These are phyloP conservation scores for Hemichromis elongatus DNA, from an alignment of 2,113 vertebrate species.

Conservation along the genomic window DNA sequence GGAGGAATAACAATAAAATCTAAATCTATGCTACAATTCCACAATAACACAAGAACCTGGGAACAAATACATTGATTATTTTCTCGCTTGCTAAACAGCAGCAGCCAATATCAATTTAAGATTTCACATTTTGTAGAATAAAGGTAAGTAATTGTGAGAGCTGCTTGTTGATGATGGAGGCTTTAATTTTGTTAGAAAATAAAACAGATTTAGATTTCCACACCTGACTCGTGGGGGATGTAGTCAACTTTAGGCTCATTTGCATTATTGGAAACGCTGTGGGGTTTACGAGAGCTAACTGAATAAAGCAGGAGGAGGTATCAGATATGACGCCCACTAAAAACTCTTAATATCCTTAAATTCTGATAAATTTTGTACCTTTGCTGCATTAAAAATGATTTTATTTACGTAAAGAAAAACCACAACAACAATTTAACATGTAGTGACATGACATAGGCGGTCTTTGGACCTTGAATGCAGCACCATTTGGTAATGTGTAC, in stretches of 20 bases:
- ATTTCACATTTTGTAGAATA: not conserved
- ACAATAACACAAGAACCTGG: not conserved
- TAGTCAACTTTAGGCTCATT: not conserved
- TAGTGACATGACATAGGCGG: not conserved
- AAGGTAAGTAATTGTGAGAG: not conserved
- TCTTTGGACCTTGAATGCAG: not conserved
- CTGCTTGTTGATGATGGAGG: not conserved
- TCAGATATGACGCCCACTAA: not conserved
- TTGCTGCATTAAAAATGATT: not conserved
- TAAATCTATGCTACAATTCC: rapidly evolving
- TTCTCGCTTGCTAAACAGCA: not conserved
- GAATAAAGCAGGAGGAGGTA: not conserved
- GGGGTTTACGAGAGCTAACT: not conserved
- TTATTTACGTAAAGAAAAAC: not conserved
- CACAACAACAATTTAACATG: not conserved
- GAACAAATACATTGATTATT: not conserved
- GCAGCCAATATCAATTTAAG: not conserved
- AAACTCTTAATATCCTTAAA: not conserved
- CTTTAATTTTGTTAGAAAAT: rapidly evolving
- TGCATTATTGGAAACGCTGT: not conserved
- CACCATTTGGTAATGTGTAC: not conserved
- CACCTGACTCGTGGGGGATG: not conserved
- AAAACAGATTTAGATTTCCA: not conserved
- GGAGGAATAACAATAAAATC: not conserved
- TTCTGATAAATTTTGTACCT: not conserved